These are phyloP conservation scores for Hepsetus odoe DNA, from an alignment of 2,113 vertebrate genomes.

Conservation along the genomic window DNA sequence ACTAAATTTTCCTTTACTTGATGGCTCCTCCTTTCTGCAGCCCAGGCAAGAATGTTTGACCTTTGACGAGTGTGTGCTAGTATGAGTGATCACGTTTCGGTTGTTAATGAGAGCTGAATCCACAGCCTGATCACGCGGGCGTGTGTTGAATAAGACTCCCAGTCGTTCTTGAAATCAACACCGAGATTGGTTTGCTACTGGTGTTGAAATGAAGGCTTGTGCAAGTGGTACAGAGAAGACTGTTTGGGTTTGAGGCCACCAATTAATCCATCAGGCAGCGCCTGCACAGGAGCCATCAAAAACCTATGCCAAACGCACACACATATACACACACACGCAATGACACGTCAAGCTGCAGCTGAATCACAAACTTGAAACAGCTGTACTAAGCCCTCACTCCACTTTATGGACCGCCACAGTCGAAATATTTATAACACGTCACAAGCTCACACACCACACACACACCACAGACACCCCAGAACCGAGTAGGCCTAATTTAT, in stretches of 20 bases:
- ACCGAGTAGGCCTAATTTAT: constrained; percentile 33
- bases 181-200: constrained; percentile 31
- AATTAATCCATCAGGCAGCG: constrained; percentile 31
- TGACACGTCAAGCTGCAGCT: constrained; percentile 62
- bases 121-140: not conserved
- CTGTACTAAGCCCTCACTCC: constrained; percentile 60
- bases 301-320: constrained; percentile 12
- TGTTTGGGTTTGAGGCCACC: constrained; percentile 34
- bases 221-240: constrained; percentile 13
- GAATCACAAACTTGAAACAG: constrained; percentile 71
- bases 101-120: constrained; percentile 15
- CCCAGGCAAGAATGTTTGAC: not conserved
- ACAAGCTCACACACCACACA: constrained; percentile 49
- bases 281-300: constrained; percentile 21
- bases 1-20: not conserved
- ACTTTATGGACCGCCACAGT: constrained; percentile 27
- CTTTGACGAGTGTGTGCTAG: not conserved
- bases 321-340: not conserved
- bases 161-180: constrained; percentile 22
- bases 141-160: not conserved
- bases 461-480: constrained; percentile 16
- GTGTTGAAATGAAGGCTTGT: constrained; percentile 4
- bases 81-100: not conserved
- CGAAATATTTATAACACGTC: constrained; percentile 66
- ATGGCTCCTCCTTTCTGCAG: constrained; percentile 3